Evolutionary conservation across 2,797 vertebrate species (phyloP).

Genomic region (Micromesistius poutassou): DNA sequence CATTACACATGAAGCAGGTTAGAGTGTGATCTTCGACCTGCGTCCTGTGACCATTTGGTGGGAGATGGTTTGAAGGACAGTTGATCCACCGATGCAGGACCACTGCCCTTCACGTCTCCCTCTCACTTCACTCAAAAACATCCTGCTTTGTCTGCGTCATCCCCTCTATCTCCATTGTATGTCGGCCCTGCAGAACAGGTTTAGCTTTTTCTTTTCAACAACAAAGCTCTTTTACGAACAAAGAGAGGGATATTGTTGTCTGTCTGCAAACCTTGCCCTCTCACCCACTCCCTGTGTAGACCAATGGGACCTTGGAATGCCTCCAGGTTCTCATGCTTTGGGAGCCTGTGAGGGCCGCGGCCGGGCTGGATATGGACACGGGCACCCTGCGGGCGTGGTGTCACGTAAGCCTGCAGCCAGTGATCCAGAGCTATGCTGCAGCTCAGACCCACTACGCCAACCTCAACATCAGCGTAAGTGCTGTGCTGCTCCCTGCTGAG

Average conservation of each 20-base stretch:
- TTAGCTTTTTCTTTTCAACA: neutral
- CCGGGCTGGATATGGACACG: constrained; percentile 51
- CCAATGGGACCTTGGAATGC: constrained; percentile 62
- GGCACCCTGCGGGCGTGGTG: constrained; percentile 63
- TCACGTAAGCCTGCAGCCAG: constrained; percentile 48
- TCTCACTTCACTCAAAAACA: neutral
- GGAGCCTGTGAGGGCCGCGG: constrained; percentile 50
- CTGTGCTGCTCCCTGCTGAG: constrained; percentile 1
- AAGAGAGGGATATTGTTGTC: neutral
- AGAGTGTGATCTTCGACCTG: too few species aligned
- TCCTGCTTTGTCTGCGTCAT: neutral
- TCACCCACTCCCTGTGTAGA: constrained; percentile 45
- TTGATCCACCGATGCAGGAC: too few species aligned
- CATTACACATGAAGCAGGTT: too few species aligned
- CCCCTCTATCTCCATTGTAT: neutral
- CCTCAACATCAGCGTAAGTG: constrained; percentile 64
- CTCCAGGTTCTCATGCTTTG: constrained; percentile 50
- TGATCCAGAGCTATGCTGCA: constrained; percentile 40
- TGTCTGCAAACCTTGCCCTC: constrained; percentile 16
- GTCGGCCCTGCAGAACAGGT: neutral
- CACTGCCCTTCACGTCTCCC: too few species aligned
- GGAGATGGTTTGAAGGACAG: neutral
- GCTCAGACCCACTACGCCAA: constrained; percentile 4
- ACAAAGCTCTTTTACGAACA: neutral
- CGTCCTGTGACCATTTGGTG: neutral